Conservation (phyloP, 2,797 vertebrate genomes). For the Lepilemur ruficaudatus region DNA sequence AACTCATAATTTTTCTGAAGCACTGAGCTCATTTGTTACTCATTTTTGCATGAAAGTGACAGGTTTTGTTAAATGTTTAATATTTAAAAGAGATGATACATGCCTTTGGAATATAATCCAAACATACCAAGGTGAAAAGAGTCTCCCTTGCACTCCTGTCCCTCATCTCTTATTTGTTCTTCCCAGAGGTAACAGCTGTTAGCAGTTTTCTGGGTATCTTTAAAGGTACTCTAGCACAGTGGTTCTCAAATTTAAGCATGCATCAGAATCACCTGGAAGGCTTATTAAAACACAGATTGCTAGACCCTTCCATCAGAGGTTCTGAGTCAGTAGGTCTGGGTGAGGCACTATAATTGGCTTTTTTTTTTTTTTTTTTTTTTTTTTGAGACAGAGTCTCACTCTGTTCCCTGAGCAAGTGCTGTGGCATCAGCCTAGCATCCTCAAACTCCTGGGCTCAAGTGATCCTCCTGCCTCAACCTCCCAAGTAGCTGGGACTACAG, state of each 20-base stretch:
- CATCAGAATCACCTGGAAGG: background rate
- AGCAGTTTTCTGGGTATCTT: background rate
- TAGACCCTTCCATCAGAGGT: background rate
- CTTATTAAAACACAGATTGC: background rate
- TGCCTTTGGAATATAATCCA: background rate
- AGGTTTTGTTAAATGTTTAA: background rate
- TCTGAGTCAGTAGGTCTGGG: background rate
- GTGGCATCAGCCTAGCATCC: too few relatives aligned
- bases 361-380: too few relatives aligned
- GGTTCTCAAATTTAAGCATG: background rate
- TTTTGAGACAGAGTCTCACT: too few relatives aligned
- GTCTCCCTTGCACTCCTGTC: background rate
- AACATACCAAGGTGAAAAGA: background rate
- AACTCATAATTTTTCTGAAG: constrained; percentile 15
- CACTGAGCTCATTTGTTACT: background rate
- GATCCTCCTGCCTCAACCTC: background rate
- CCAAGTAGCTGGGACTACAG: too few relatives aligned
- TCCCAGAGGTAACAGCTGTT: background rate
- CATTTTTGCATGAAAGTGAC: background rate
- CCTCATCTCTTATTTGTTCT: background rate
- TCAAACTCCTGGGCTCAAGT: too few relatives aligned
- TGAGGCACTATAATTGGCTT: background rate
- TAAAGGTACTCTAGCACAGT: background rate
- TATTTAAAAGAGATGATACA: background rate
- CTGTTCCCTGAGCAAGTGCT: too few relatives aligned